Conservation (phyloP, 2,113 vertebrate species). For the Pterophyllum scalare region DNA sequence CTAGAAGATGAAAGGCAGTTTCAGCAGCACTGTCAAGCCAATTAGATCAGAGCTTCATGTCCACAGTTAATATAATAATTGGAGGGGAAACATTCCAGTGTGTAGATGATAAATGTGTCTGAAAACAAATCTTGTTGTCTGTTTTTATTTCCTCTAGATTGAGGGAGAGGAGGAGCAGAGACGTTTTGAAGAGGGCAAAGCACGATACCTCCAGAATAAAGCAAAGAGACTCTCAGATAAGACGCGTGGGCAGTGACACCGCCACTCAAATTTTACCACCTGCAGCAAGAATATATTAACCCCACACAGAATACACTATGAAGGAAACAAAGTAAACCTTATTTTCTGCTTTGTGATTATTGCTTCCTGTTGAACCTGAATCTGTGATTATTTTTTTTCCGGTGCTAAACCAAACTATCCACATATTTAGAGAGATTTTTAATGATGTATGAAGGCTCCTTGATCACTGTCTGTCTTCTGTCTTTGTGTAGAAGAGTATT, state of each 20-base stretch:
- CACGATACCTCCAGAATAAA: slow-evolving; percentile 92
- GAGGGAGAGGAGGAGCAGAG: slow-evolving; percentile 90
- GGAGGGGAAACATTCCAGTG: slow-evolving; percentile 6
- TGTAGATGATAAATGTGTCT: slow-evolving; percentile 22
- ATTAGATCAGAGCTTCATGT: slow-evolving; percentile 39
- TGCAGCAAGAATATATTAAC: slow-evolving; percentile 28
- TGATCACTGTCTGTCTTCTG: slow-evolving; percentile 30
- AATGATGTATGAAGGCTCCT: slow-evolving; percentile 43
- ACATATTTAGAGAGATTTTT: slow-evolving; percentile 16
- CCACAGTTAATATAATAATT: slow-evolving; percentile 21
- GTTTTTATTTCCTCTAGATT: slow-evolving; percentile 73
- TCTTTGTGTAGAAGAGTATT: slow-evolving; percentile 30
- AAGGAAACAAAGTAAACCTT: slow-evolving; percentile 26
- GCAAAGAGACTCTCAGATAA: slow-evolving; percentile 85
- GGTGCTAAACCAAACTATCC: slow-evolving; percentile 70
- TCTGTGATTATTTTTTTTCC: slow-evolving; percentile 21
- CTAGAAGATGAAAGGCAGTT: slow-evolving; percentile 28
- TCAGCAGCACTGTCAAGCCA: not conserved
- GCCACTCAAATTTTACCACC: slow-evolving; percentile 5
- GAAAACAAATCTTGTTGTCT: slow-evolving; percentile 22
- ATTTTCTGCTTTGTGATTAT: slow-evolving; percentile 37
- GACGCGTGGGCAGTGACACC: slow-evolving; percentile 72
- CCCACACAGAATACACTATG: slow-evolving; percentile 12
- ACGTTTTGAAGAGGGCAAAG: slow-evolving; percentile 91
- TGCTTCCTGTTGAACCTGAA: slow-evolving; percentile 36